Evolutionary conservation across 2,888 invertebrate species (phyloP), one percentile per base, ranked within the genome.

Genomic region (Sipunculus nudus): DNA sequence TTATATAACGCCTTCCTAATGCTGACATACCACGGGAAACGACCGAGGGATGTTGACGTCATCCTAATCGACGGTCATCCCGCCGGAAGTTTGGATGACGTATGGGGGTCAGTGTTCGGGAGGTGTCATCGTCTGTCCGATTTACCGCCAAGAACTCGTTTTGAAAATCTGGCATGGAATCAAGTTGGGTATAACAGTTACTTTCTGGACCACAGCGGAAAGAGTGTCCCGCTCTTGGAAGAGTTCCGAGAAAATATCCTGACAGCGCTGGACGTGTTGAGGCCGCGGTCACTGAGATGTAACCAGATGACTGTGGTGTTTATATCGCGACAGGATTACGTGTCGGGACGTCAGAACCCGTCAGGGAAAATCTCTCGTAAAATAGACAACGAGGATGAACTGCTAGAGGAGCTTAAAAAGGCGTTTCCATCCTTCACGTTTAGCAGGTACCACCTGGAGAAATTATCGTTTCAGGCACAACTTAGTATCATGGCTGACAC

Each of bases 1-100:
- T 72, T 71, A 57, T 80, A 73, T 64, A 77, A 76, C 57, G 75
- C 76, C 2, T 80, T 74, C 49, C 62, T 78, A 5, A 66, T 76
- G 57, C 63, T 71, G 45, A 62, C 70, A 19, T 61, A 72, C 6
- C 75, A 76, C 31, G 53, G 68, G 35, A 46, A 67, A 13, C 47
- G 66, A 10, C 72, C 72, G 2, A 59, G 67, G n/a, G 55, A 74
- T 8, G 54, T 70, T 0, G 72, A 65, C 4, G 66, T 80, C 5
- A 53, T 79, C n/a, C 71, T 70, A 53, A 64, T 78, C n/a, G 80
- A 80, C 58, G 75, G 71, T 2, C 77, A 78, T 53, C 78, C 79
- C 2, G 29, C 54, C 16, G 75, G 78, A 3, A 67, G 60, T 0
- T 63, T 79, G 23, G 79, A 79, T 57, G 21, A 28, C 0, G 63